Percentiles rank a stretch among this genome's conserved stretches.
Conservation (phyloP, 2,113 vertebrate species). For the Leucosticte australis region DNA sequence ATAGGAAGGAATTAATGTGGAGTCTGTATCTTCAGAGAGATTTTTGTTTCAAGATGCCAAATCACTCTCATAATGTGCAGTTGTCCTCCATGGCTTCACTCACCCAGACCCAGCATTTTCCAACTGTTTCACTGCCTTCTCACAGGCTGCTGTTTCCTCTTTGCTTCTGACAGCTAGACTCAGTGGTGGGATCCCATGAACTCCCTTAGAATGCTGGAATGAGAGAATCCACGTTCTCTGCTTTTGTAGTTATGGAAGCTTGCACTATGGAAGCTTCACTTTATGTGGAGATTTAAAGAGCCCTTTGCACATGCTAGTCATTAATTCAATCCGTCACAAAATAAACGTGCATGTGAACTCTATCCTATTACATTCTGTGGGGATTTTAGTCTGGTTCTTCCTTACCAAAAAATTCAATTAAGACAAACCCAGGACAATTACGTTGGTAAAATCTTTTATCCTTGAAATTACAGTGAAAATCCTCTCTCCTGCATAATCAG, state of each 20-base stretch:
- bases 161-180: neutral
- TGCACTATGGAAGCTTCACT: neutral
- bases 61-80: neutral
- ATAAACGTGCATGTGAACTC: neutral
- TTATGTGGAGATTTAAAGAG: neutral
- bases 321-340: neutral
- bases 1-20: neutral
- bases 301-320: neutral
- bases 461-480: neutral
- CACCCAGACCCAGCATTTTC: neutral
- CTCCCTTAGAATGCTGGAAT: neutral
- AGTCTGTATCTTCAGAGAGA: neutral
- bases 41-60: neutral
- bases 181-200: neutral
- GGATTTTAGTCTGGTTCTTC: neutral
- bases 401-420: neutral
- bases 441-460: neutral
- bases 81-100: neutral
- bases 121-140: neutral
- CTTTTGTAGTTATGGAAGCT: neutral
- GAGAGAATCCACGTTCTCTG: rapidly evolving
- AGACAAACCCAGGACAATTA: neutral
- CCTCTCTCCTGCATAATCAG: neutral
- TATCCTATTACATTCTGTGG: neutral
- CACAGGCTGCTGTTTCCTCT: neutral